A percentile compares a stretch with the other conserved stretches of the same genome.
Evolutionary conservation across 2,797 vertebrate genomes (phyloP).

Genomic region (Poeciliopsis turneri): DNA sequence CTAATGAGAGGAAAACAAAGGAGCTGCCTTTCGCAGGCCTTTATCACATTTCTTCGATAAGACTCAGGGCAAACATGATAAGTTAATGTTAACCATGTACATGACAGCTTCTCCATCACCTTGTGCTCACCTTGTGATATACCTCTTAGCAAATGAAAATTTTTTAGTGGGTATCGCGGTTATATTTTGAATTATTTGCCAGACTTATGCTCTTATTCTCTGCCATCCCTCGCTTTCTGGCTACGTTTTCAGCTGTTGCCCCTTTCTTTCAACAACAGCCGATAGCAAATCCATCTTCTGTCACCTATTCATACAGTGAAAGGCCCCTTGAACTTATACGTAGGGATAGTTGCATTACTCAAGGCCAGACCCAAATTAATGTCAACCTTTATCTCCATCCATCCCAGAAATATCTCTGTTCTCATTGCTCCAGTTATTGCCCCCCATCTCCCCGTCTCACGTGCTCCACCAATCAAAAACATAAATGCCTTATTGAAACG

Average conservation of each 20-base stretch:
- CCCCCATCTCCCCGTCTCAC: constrained; percentile 53
- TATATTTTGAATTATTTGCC: constrained; percentile 5
- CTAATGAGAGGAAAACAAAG: constrained; percentile 84
- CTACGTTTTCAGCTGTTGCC: constrained; percentile 31
- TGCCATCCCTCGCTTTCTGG: neutral
- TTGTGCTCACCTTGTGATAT: constrained; percentile 54
- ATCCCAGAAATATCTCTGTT: constrained; percentile 68
- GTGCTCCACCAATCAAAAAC: constrained; percentile 77
- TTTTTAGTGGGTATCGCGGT: neutral
- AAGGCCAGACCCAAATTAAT: constrained; percentile 76
- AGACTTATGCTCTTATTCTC: constrained; percentile 8
- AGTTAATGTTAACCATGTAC: constrained; percentile 60
- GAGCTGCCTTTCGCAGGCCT: constrained; percentile 72
- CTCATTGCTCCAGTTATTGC: constrained; percentile 65
- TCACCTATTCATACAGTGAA: constrained; percentile 75
- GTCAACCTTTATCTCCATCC: constrained; percentile 78
- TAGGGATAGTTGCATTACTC: constrained; percentile 82
- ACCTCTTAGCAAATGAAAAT: constrained; percentile 15
- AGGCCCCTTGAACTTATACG: constrained; percentile 73
- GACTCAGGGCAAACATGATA: constrained; percentile 64
- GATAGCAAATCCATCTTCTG: constrained; percentile 73
- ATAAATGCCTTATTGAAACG: constrained; percentile 76
- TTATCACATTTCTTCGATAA: constrained; percentile 70
- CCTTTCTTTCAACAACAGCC: constrained; percentile 63
- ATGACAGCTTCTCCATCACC: constrained; percentile 58